Evolutionary conservation across 30 jellyfish, hydroid and myxozoan genomes (phyloP), one percentile per base, ranked within the genome.

Genomic region (Mastigias papua): DNA sequence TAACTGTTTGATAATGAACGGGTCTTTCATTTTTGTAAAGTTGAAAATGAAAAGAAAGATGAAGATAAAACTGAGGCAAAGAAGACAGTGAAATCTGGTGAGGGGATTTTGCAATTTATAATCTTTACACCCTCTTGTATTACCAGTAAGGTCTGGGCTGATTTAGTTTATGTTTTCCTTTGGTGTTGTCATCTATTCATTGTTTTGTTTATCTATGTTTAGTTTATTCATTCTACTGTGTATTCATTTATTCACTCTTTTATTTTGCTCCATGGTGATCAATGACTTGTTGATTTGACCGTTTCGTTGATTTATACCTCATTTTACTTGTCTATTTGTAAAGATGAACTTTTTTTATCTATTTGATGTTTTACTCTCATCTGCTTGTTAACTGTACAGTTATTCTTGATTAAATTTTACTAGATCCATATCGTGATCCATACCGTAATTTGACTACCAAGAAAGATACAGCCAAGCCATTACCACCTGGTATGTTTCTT

Each of bases 361-460:
- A n/a, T n/a, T n/a, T n/a, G n/a, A n/a, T n/a, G n/a, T n/a, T n/a
- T n/a, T n/a, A n/a, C n/a, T n/a, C n/a, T n/a, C n/a, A n/a, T n/a
- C n/a, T n/a, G n/a, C n/a, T n/a, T n/a, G n/a, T n/a, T n/a, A 46
- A 46, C 60, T 46, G 60, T 6, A 46, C 60, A 6, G 60, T 6
- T 46, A 46, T 16, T 46, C 16, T 16, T 16, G 8, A n/a, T 16
- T 46, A 8, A 46, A 6, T 46, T 26, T 78, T 72, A 54, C 29
- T 48, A 89, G 97, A 89, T 62, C 97, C 97, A 3, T 89, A 89
- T 42, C 90, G 90, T 19, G 97, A 90, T 64, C 97, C 97, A 0
- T 90, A 90, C 70, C 89, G 97, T 6, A 29, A 48, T 25, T 20
- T 28, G n/a, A 48, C 49, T 27, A 67, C 70, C n/a, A 74, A 73